These are phyloP conservation scores for Muraenolepis orangiensis DNA, from an alignment of 2,797 vertebrate species.

Conservation along the genomic window DNA sequence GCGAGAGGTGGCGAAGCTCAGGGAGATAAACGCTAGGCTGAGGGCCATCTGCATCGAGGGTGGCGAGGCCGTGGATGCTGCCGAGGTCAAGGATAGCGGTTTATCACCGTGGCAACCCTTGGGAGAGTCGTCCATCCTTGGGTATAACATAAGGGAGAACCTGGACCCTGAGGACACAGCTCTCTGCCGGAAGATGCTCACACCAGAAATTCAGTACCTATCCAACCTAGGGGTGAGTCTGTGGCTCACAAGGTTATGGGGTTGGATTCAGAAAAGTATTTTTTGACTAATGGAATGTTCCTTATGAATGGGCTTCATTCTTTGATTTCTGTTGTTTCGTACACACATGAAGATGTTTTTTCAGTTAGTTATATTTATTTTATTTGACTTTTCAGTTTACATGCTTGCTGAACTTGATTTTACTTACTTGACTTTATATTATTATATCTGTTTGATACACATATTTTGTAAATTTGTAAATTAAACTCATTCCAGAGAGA, in stretches of 20 bases:
- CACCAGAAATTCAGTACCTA: slow-evolving; percentile 92
- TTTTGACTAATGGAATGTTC: neutral
- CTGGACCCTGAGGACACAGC: slow-evolving; percentile 73
- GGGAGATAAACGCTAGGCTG: slow-evolving; percentile 81
- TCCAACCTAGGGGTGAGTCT: slow-evolving; percentile 84
- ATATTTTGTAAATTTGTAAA: neutral
- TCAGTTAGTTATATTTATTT: neutral
- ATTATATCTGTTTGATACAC: neutral
- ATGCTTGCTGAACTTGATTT: neutral
- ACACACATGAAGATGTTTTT: neutral
- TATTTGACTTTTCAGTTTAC: neutral
- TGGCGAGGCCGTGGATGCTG: slow-evolving; percentile 76
- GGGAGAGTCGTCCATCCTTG: slow-evolving; percentile 84
- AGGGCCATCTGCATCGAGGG: slow-evolving; percentile 82
- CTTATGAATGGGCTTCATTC: neutral
- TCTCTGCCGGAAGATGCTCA: slow-evolving; percentile 93
- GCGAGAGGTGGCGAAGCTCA: slow-evolving; percentile 76
- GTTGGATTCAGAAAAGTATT: slow-evolving; percentile 67
- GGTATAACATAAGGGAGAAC: slow-evolving; percentile 87
- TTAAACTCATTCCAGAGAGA: neutral
- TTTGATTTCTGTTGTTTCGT: no score
- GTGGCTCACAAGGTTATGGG: slow-evolving; percentile 89
- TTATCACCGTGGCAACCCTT: slow-evolving; percentile 92
- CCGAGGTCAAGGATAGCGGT: slow-evolving; percentile 77
- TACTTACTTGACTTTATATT: neutral